Conservation (phyloP, 2,888 invertebrate genomes). For the Plebejus anna region DNA sequence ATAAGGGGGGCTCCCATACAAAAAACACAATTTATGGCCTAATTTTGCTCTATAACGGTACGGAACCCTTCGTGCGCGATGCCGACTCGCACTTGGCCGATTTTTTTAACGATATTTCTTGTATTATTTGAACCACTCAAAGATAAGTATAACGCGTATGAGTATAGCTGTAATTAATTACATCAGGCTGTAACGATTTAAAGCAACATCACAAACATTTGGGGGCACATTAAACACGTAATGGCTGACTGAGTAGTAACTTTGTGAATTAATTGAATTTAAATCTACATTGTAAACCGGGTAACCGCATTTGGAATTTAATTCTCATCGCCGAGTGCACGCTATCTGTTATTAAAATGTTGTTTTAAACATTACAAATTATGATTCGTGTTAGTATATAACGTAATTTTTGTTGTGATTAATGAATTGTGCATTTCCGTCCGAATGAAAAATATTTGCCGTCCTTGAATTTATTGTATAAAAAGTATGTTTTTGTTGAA, state of each 20-base stretch:
- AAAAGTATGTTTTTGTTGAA: too few species aligned
- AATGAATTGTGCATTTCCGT: background rate
- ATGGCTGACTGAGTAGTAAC: slow-evolving; percentile 12
- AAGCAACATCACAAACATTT: slow-evolving; percentile 8
- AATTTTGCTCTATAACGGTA: too few species aligned
- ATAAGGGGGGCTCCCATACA: too few species aligned
- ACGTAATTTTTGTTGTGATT: background rate
- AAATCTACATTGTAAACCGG: slow-evolving; percentile 5
- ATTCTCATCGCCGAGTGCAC: background rate
- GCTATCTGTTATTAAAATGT: background rate
- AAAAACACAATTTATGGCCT: too few species aligned
- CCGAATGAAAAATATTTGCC: background rate
- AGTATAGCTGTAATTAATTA: background rate
- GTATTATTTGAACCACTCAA: background rate
- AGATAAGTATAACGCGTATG: background rate
- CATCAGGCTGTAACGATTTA: background rate
- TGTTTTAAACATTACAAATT: slow-evolving; percentile 10
- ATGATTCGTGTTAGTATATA: background rate
- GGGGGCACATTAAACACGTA: slow-evolving; percentile 1
- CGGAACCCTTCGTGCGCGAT: too few species aligned
- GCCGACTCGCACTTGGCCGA: too few species aligned
- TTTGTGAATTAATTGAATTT: slow-evolving; percentile 24
- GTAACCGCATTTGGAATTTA: background rate
- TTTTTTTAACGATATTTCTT: background rate
- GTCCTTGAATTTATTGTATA: too few species aligned